Percentiles rank a stretch among this genome's conserved stretches.
These are phyloP conservation scores for Mizuhopecten yessoensis DNA, from an alignment of 1,140 invertebrate species.

Conservation along the genomic window DNA sequence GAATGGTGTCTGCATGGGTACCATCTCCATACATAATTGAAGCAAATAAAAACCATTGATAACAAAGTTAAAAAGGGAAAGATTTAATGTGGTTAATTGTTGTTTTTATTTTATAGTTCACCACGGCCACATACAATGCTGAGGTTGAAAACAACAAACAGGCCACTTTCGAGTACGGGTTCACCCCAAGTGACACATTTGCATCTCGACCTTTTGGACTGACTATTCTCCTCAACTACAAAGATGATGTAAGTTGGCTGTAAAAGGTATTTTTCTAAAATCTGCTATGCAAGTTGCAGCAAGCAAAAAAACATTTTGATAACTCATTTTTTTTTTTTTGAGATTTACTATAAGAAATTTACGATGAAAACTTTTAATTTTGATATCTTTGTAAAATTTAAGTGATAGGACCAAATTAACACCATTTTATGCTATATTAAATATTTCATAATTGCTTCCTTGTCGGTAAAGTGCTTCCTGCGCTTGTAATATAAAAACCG, in stretches of 20 bases:
- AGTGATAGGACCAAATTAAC: background rate
- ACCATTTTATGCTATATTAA: background rate
- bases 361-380: background rate
- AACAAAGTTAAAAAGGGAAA: too few species aligned
- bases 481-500: too few species aligned
- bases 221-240: conserved; percentile 96
- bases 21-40: too few species aligned
- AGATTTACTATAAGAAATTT: conserved; percentile 50
- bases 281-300: background rate
- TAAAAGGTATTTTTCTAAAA: too few species aligned
- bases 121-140: conserved; percentile 93
- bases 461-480: too few species aligned
- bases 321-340: conserved; percentile 29
- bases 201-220: conserved; percentile 97
- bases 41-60: too few species aligned
- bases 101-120: conserved; percentile 87
- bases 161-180: conserved; percentile 97
- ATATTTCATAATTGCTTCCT: too few species aligned
- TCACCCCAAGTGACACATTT: conserved; percentile 97
- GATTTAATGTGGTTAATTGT: too few species aligned
- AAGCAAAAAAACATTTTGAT: background rate
- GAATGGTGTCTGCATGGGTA: too few species aligned
- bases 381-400: background rate
- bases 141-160: conserved; percentile 95
- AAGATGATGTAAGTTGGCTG: conserved; percentile 86